Percentiles rank a stretch among this genome's conserved stretches.
phyloP scores from a whole-genome alignment of 2,113 vertebrate species.

The Passer montanus region DNA sequence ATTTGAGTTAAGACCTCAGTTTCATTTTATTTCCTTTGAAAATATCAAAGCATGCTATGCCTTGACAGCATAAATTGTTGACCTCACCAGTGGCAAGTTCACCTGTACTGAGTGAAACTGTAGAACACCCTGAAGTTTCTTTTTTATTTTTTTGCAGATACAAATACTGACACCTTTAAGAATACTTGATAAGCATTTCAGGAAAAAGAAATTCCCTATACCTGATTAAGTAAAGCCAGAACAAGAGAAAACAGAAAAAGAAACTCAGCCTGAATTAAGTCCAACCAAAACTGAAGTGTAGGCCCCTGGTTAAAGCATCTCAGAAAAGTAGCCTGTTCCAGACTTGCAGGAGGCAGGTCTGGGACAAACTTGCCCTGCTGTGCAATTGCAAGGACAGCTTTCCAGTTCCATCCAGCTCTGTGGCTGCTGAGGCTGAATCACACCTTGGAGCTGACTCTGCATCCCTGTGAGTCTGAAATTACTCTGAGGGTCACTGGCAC shows the following conservation, averaged over 20 bases:
- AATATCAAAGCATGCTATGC: constrained; percentile 51
- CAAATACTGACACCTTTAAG: constrained; percentile 1
- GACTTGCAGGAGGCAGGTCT: constrained; percentile 17
- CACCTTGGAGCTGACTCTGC: constrained; percentile 9
- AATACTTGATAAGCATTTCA: constrained; percentile 41
- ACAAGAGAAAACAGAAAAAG: neutral
- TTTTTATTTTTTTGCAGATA: constrained; percentile 43
- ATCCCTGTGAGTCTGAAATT: neutral
- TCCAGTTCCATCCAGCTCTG: constrained; percentile 19
- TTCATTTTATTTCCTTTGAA: constrained; percentile 60
- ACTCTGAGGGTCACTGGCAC: neutral
- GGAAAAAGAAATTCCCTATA: constrained; percentile 37
- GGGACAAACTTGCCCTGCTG: neutral
- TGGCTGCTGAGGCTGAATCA: constrained; percentile 22
- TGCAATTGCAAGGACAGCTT: constrained; percentile 57
- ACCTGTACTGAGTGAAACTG: constrained; percentile 19
- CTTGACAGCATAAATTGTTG: constrained; percentile 59
- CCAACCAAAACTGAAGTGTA: neutral
- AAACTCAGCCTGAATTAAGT: neutral
- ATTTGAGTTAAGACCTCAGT: constrained; percentile 59
- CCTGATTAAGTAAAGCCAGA: constrained; percentile 30
- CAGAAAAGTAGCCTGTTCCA: constrained; percentile 29
- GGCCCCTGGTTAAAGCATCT: constrained; percentile 32
- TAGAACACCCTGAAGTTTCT: constrained; percentile 60
- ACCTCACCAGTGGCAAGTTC: constrained; percentile 55